Evolutionary conservation across 2,113 vertebrate species (phyloP), one percentile per base, ranked within the genome.

Genomic region (Oncorhynchus nerka): DNA sequence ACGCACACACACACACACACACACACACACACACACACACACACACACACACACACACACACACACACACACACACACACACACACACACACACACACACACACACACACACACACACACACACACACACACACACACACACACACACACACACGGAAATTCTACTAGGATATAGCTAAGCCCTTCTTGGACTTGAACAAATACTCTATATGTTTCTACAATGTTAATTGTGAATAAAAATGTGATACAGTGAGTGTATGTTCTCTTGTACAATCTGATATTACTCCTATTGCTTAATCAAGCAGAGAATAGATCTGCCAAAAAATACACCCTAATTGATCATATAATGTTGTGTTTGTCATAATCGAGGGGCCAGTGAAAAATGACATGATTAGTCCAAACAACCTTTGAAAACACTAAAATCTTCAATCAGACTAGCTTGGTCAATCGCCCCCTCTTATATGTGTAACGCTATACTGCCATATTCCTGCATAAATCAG

Each of bases 401-500:
- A 3, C 39, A 71, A 90, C 88, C 89, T 88, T 90, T 89, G 82
- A 83, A 70, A 80, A 75, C 73, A 59, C 68, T 61, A 87, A 82
- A 88, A 86, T 78, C 76, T 84, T 79, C 82, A 88, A 86, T 85
- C 90, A 86, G 70, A 24, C n/a, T 68, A 57, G 61, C 5, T 73
- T 83, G 82, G 86, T 88, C 80, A 83, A 71, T 87, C 72, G 24
- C 74, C 70, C 73, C 67, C 70, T 84, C 68, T 81, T 80, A 83
- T 75, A 73, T 72, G 69, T 79, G 81, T 75, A 89, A 90, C 78
- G 79, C 84, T 76, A 34, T 49, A 73, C 79, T 12, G 11, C 79
- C 24, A 64, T 80, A 62, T 85, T 83, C 15, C 57, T 90, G 84
- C 92, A 90, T 93, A 91, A 91, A 73, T 77, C 55, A 77, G 73